Conservation (phyloP, 1,140 invertebrate genomes). For the Procambarus clarkii region DNA sequence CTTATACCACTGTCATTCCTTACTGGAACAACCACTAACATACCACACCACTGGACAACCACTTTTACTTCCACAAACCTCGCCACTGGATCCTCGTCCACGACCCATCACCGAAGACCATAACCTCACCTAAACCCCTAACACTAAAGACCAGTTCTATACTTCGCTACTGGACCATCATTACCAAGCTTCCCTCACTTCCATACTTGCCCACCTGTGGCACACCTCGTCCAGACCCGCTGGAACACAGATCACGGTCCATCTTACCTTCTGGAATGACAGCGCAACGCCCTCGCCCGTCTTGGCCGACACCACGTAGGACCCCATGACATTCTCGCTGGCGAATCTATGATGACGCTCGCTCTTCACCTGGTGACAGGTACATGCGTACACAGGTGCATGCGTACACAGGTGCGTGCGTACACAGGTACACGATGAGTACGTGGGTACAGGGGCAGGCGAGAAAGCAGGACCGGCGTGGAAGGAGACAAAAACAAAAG, state of each 20-base stretch:
- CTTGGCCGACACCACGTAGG: conserved; percentile 88
- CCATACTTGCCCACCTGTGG: too few relatives aligned
- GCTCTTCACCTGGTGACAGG: conserved; percentile 80
- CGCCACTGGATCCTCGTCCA: neutral
- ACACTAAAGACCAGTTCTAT: neutral
- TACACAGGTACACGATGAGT: too few relatives aligned
- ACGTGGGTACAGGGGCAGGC: too few relatives aligned
- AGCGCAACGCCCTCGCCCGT: conserved; percentile 87
- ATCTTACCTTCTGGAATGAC: conserved; percentile 79
- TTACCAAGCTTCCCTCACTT: neutral
- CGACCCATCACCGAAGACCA: too few relatives aligned
- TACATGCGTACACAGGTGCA: neutral
- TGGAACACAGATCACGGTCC: neutral
- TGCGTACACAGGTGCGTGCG: too few relatives aligned
- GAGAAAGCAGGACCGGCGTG: too few relatives aligned
- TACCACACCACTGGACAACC: neutral
- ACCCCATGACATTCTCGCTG: conserved; percentile 84
- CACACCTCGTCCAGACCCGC: neutral
- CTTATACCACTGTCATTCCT: neutral
- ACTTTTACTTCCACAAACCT: neutral
- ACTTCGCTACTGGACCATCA: neutral
- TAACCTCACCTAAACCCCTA: too few relatives aligned
- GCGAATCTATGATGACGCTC: conserved; percentile 89
- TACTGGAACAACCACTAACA: too few relatives aligned
- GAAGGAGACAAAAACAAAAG: too few relatives aligned